A percentile compares a stretch with the other conserved stretches of the same genome.
These are phyloP conservation scores for Thymelicus acteon DNA, from an alignment of 2,888 invertebrate species.

Conservation along the genomic window DNA sequence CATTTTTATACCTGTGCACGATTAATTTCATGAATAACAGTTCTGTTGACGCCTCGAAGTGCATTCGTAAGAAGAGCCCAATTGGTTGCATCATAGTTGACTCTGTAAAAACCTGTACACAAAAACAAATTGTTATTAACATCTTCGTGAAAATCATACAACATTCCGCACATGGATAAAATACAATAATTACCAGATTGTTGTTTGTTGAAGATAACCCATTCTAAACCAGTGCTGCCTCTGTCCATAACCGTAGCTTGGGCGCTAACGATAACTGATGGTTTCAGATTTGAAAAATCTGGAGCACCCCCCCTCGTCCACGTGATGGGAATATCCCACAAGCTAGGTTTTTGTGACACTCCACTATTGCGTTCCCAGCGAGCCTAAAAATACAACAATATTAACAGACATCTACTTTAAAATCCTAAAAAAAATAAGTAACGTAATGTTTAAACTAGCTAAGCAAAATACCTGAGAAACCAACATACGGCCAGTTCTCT, in stretches of 20 bases:
- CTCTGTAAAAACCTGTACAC: constrained; percentile 84
- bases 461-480: constrained; percentile 68
- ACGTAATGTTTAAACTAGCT: not conserved
- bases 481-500: constrained; percentile 61
- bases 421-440: too few relatives aligned
- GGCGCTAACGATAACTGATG: constrained; percentile 60
- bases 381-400: constrained; percentile 50
- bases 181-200: constrained; percentile 80
- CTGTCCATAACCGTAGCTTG: constrained; percentile 54
- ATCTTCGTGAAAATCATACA: not conserved
- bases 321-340: constrained; percentile 76
- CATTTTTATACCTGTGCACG: constrained; percentile 85
- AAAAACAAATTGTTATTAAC: constrained; percentile 34
- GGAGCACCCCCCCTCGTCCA: constrained; percentile 70
- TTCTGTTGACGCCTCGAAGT: constrained; percentile 67
- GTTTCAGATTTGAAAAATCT: constrained; percentile 70
- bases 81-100: constrained; percentile 84
- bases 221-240: constrained; percentile 68
- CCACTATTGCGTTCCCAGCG: constrained; percentile 68
- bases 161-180: not conserved
- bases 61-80: constrained; percentile 84
- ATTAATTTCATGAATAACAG: constrained; percentile 85
- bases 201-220: constrained; percentile 87
- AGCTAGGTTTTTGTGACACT: constrained; percentile 48
- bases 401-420: not conserved